phyloP scores from a whole-genome alignment of 2,113 vertebrate genomes.

The Ictalurus punctatus region DNA sequence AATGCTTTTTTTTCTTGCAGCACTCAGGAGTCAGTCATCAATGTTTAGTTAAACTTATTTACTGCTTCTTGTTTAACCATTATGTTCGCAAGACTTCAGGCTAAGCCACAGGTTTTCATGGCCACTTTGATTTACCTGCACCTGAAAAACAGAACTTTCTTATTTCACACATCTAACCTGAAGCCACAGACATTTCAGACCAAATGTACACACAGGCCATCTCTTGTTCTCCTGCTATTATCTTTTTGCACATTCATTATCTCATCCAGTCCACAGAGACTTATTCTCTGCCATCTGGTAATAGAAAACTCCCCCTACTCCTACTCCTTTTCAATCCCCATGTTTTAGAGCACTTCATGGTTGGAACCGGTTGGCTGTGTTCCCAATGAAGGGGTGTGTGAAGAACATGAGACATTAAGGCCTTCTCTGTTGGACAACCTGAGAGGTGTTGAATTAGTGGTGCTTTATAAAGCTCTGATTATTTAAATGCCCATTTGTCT shows the following conservation, averaged over 20 bases:
- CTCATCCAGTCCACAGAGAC: neutral
- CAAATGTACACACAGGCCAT: neutral
- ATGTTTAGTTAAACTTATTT: neutral
- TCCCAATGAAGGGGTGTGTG: neutral
- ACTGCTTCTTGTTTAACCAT: neutral
- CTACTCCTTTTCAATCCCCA: neutral
- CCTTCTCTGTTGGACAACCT: neutral
- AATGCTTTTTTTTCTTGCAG: neutral
- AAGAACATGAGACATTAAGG: neutral
- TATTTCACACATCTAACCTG: neutral
- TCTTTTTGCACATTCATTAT: neutral
- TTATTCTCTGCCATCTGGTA: conserved; percentile 9
- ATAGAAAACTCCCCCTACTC: neutral
- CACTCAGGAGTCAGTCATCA: neutral
- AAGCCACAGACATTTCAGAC: neutral
- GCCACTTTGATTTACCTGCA: neutral
- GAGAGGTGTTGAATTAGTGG: neutral
- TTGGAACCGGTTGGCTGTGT: neutral
- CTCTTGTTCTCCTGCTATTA: neutral
- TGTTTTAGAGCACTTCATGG: neutral
- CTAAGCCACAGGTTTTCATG: conserved; percentile 9
- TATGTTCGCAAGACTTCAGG: neutral
- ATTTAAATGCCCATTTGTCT: neutral
- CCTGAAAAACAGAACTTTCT: conserved; percentile 3
- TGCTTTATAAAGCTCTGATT: conserved; percentile 10